Base-by-base conservation (phyloP, 2,888 invertebrate genomes). In the Calliopum simillimum region DNA sequence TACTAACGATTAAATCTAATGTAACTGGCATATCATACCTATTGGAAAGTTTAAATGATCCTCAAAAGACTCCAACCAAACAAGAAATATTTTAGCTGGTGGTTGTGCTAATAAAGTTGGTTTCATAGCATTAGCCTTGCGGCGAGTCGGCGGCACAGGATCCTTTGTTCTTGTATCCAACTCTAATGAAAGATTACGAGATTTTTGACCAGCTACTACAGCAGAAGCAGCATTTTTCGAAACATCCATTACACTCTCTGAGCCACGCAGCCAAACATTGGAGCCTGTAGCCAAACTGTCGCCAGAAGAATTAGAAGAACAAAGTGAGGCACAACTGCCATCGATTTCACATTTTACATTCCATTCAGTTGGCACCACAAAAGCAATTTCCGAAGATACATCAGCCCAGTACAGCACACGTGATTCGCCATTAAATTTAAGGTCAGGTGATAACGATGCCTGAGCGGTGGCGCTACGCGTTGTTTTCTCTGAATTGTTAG, bases 31-130 rank as follows among this genome's bases (percentile, higher is more conserved):
- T 41, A 16, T 49, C 69, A 56, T 72, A 95, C 96, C 92, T 69
- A 95, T 90, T 5, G 99, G 97, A 82, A 99, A 91, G 85, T 93
- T 92, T 21, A 93, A 88, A 85, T 94, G 91, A 87, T 99, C 99
- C 84, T 99, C 98, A 77, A 93, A 94, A 82, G 96, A 96, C 85
- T 99, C 99, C 69, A 99, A 86, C 99, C 99, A 99, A 49, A 98
- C 94, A 3, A 99, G 91, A 84, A 98, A 91, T 72, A 96, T 94
- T 86, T 95, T 95, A 0, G 93, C 90, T 69, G 90, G 89, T 56
- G 89, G 88, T 65, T 89, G 88, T 0, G 90, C 88, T 19, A 84
- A 71, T 71, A 90, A 86, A n/a, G 87, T 80, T 64, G 88, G 89
- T 74, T 90, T 89, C 62, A 87, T 85, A 16, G 87, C 87, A 14